Conservation (phyloP, 1,140 invertebrate species). For the Tetramorium alpestre region DNA sequence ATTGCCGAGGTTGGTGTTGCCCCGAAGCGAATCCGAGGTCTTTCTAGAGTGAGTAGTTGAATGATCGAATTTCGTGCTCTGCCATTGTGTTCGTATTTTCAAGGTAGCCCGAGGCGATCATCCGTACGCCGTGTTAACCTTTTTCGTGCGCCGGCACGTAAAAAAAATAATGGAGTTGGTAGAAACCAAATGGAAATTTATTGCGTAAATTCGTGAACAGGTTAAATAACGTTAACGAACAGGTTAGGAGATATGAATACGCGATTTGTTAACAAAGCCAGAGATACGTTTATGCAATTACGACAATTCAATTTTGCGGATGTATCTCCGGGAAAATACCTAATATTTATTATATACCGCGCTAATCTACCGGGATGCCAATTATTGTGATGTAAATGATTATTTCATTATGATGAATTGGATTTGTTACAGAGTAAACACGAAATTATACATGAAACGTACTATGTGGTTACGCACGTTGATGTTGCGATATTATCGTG, state of each 20-base stretch:
- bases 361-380: neutral
- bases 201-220: neutral
- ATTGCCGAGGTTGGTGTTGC: conserved; percentile 91
- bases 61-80: conserved; percentile 46
- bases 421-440: neutral
- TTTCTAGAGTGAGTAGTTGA: conserved; percentile 87
- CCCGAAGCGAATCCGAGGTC: conserved; percentile 90
- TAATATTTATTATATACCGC: conserved; percentile 28
- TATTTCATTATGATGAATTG: conserved; percentile 41
- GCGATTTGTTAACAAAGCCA: neutral
- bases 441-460: neutral
- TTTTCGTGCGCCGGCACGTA: too few relatives aligned
- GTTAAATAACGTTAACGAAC: neutral
- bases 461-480: neutral
- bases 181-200: neutral
- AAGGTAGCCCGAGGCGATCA: neutral
- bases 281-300: neutral
- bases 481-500: conserved; percentile 14
- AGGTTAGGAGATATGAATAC: neutral
- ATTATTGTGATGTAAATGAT: neutral
- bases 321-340: neutral
- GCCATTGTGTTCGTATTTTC: conserved; percentile 14
- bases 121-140: neutral
- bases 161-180: neutral
- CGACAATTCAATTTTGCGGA: neutral